phyloP scores from a whole-genome alignment of 1,140 invertebrate genomes.

The Vanessa tameamea region DNA sequence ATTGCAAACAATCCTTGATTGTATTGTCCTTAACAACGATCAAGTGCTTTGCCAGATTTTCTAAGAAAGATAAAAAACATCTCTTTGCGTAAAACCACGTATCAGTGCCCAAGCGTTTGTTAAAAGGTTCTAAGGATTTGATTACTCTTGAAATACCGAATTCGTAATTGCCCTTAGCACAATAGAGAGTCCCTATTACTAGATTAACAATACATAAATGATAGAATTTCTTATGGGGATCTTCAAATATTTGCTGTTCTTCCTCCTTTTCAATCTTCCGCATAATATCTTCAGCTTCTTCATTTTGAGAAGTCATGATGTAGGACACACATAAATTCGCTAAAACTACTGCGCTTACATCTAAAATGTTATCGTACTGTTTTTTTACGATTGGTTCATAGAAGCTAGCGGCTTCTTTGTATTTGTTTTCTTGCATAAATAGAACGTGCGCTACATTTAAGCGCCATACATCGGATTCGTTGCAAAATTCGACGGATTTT shows the following conservation, averaged over 20 bases:
- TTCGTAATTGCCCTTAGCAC: conserved; percentile 99
- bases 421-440: conserved; percentile 99
- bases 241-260: conserved; percentile 94
- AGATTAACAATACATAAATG: conserved; percentile 99
- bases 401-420: conserved; percentile 98
- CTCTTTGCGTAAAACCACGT: conserved; percentile 99
- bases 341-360: conserved; percentile 97
- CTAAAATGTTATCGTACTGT: conserved; percentile 96
- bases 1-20: conserved; percentile 94
- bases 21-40: conserved; percentile 94
- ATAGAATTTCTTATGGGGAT: conserved; percentile 96
- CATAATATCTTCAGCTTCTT: conserved; percentile 99
- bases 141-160: conserved; percentile 99
- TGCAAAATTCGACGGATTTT: conserved; percentile 98
- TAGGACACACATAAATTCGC: conserved; percentile 99
- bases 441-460: conserved; percentile 99
- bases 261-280: conserved; percentile 99
- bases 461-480: conserved; percentile 98
- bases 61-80: conserved; percentile 95
- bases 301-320: conserved; percentile 99
- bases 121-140: conserved; percentile 97
- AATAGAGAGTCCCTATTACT: conserved; percentile 99
- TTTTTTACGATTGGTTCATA: conserved; percentile 99
- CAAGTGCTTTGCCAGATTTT: conserved; percentile 95
- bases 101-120: conserved; percentile 96